Evolutionary conservation across 2,113 vertebrate species (phyloP), one percentile per base, ranked within the genome.

Genomic region (Peucedramus taeniatus): DNA sequence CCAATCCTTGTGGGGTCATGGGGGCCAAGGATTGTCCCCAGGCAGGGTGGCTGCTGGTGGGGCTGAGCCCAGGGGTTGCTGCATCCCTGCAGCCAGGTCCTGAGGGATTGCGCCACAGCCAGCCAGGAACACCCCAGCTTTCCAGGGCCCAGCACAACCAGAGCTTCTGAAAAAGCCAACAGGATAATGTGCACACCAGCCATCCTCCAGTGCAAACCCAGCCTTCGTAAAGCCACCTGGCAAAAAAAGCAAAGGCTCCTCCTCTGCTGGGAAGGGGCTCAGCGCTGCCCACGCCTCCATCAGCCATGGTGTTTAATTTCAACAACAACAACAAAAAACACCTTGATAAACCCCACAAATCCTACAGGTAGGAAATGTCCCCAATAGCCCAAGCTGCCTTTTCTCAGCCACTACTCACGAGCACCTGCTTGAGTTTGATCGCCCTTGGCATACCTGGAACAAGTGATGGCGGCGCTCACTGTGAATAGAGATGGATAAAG

Each of bases 81-180:
- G 8, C 22, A 45, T 37, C 45, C 53, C 53, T 15, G 13, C 39
- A 28, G 20, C 14, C 0, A 3, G 10, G n/a, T 27, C 61, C 44
- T 2, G 6, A 63, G 49, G 42, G n/a, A 33, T 37, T 12, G 22
- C 0, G 0, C 13, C 0, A 0, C 3, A 4, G 14, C 19, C 81
- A 31, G 16, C 13, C 13, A 15, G 37, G 40, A 69, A 14, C 12
- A 4, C 1, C 30, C 16, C 0, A 0, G 3, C 40, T 76, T 79
- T 37, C 39, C 40, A 66, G 49, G 33, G 26, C 51, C 53, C 12
- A 4, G 56, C 51, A 57, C 13, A 57, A 53, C 72, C 56, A 45
- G 42, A 90, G 47, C 69, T 71, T 17, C 69, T n/a, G 2, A 17
- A 66, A 59, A 22, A 11, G 27, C 35, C 6, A 45, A 15, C 0